Base-by-base conservation (phyloP, 1,140 invertebrate species). In the Rhyacophila brunnea region DNA sequence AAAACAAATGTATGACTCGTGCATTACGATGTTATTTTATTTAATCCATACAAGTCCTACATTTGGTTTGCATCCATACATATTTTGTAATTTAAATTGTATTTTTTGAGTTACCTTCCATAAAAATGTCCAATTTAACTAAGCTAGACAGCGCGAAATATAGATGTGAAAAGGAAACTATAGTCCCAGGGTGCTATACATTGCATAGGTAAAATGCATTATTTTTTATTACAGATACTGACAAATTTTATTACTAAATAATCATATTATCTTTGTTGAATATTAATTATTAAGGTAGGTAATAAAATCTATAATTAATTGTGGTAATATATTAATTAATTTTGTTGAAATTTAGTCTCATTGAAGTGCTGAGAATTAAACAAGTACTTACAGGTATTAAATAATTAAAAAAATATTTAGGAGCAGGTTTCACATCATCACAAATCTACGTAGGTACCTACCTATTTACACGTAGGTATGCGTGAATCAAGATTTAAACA, bases 131-230 rank as follows among this genome's bases (percentile, higher is more conserved):
- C 1, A 59, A 59, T 15, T 34, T 47, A 15, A 49, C 49, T 17
- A 59, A 46, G 52, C 40, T 59, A 13, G 14, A 51, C 9, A 59
- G 52, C 34, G 36, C 59, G 0, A 64, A 64, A 40, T 59, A 59
- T 42, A 42, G 59, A 48, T 64, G 52, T 43, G 49, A 64, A 52
- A 53, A 51, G 20, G 52, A 59, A n/a, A 64, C 46, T 0, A 43
- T 64, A 5, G 49, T 48, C 17, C 62, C 62, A 6, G 62, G 62
- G 43, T 42, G 13, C 11, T 64, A 64, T 18, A 52, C 62, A 14
- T 35, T 64, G n/a, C 62, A 64, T 50, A 23, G 62, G 62, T 64
- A 64, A 59, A n/a, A 32, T 18, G 13, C 18, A 11, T 9, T 19
- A 45, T 43, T 14, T 7, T 6, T 7, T 10, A 43, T 6, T 10